Conservation (phyloP, 2,113 vertebrate species). For the Tragelaphus strepsiceros region DNA sequence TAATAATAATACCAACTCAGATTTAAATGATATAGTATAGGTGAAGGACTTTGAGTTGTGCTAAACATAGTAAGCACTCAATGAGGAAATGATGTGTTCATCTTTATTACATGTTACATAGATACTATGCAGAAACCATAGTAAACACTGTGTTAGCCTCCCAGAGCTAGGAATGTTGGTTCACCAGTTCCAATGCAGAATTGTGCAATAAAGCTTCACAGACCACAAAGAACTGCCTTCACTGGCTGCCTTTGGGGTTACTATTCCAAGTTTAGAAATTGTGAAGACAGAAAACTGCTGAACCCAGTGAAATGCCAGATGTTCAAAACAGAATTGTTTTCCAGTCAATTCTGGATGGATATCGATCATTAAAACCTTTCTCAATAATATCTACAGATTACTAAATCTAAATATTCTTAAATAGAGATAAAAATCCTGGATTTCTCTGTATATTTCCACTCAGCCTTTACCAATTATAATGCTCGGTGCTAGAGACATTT, state of each 20-base stretch:
- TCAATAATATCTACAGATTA: not conserved
- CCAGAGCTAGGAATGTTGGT: not conserved
- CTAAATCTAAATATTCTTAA: constrained; percentile 17
- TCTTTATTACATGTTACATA: not conserved
- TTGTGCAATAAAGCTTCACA: not conserved
- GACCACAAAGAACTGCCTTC: not conserved
- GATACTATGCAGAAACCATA: not conserved
- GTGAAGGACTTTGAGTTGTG: not conserved
- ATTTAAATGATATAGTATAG: not conserved
- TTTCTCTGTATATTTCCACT: not conserved
- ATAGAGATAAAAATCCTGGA: not conserved
- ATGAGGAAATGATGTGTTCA: not conserved
- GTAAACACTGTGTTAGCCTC: not conserved
- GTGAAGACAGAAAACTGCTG: constrained; percentile 20
- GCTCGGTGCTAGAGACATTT: not conserved
- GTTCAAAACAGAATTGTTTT: not conserved
- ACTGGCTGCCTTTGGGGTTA: not conserved
- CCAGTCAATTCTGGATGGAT: not conserved
- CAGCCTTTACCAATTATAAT: not conserved
- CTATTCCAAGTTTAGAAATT: not conserved
- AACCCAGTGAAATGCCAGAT: constrained; percentile 15
- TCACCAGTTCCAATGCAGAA: not conserved
- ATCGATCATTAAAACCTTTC: not conserved
- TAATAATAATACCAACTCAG: not conserved
- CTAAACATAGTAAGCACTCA: not conserved